Percentiles rank a stretch among this genome's conserved stretches.
Conservation (phyloP, 2,888 invertebrate genomes). For the Stenurella melanura region DNA sequence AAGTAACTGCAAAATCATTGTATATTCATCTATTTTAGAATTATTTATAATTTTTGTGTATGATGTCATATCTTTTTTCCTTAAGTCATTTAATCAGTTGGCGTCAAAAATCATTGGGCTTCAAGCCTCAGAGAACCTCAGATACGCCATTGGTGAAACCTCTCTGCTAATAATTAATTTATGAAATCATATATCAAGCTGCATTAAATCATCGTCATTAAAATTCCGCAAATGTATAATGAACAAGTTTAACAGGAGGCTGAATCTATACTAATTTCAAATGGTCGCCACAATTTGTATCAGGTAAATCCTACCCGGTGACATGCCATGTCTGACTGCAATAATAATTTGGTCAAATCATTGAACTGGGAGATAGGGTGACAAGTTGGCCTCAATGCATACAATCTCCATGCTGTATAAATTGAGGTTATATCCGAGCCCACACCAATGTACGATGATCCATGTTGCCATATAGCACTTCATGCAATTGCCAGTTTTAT, state of each 20-base stretch:
- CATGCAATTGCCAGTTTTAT: constrained; percentile 55
- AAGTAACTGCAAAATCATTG: no score
- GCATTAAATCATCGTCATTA: constrained; percentile 22
- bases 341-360: constrained; percentile 10
- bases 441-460: constrained; percentile 47
- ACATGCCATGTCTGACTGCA: constrained; percentile 11
- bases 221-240: constrained; percentile 28
- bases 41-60: no score
- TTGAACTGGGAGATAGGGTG: constrained; percentile 21
- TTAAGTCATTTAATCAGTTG: no score
- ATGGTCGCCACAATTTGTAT: constrained; percentile 17
- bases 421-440: constrained; percentile 32
- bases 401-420: constrained; percentile 28
- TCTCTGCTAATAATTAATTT: no score
- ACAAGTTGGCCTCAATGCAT: constrained; percentile 27
- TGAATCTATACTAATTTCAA: constrained; percentile 22
- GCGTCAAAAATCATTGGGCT: no score
- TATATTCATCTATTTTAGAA: no score
- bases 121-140: no score
- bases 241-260: constrained; percentile 5
- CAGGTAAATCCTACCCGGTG: constrained; percentile 28
- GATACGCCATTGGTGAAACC: no score
- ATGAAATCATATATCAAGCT: background rate
- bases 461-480: constrained; percentile 45
- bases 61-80: no score